Evolutionary conservation across 1,140 invertebrate genomes (phyloP).

Genomic region (Drosophila bipectinata): DNA sequence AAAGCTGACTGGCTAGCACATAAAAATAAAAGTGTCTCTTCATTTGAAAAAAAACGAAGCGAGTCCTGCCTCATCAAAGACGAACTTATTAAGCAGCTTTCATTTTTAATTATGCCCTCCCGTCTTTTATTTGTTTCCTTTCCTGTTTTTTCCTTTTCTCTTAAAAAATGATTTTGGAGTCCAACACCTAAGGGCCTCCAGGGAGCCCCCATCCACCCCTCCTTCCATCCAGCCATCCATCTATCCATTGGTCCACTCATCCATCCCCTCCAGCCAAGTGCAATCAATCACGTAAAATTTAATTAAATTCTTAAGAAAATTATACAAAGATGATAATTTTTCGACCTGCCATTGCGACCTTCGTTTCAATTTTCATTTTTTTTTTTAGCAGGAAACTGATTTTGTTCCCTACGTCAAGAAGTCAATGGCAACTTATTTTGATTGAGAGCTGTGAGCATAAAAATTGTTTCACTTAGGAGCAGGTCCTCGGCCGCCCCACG

Average conservation of each 20-base stretch:
- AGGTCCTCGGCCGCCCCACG: background rate
- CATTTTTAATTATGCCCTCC: constrained; percentile 74
- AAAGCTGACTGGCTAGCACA: constrained; percentile 8
- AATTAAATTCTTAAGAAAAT: constrained; percentile 70
- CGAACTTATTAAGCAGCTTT: constrained; percentile 76
- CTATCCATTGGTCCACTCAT: background rate
- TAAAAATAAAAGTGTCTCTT: constrained; percentile 69
- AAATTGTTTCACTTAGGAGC: background rate
- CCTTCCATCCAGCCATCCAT: constrained; percentile 3
- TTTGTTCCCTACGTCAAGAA: constrained; percentile 7
- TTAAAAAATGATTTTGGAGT: constrained; percentile 61
- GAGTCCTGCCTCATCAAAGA: constrained; percentile 57
- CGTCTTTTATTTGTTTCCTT: constrained; percentile 41
- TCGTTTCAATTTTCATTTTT: constrained; percentile 5
- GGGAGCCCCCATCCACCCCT: background rate
- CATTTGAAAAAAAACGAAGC: constrained; percentile 40
- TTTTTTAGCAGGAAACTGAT: constrained; percentile 11
- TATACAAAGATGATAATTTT: constrained; percentile 47
- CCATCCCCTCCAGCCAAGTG: constrained; percentile 49
- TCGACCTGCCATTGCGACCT: constrained; percentile 11
- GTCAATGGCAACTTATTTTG: constrained; percentile 10
- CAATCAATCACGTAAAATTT: constrained; percentile 77
- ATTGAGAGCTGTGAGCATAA: constrained; percentile 3
- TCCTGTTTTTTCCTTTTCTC: constrained; percentile 26
- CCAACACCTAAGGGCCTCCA: constrained; percentile 20